A percentile compares a stretch with the other conserved stretches of the same genome.
These are phyloP conservation scores for Microctonus aethiopoides DNA, from an alignment of 2,888 invertebrate species.

Conservation along the genomic window DNA sequence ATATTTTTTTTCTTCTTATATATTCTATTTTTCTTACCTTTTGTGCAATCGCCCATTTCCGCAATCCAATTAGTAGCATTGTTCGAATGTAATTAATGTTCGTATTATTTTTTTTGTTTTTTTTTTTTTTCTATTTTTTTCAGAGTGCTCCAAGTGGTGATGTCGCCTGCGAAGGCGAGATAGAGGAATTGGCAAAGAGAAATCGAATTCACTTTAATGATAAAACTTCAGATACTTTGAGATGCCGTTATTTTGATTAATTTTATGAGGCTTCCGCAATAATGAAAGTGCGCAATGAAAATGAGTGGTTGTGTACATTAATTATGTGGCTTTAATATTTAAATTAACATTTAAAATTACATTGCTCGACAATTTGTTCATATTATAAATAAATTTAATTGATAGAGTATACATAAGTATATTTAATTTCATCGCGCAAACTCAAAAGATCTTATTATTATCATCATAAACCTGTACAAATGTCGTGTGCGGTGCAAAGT, in stretches of 20 bases:
- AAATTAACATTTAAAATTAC: background rate
- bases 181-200: slow-evolving; percentile 12
- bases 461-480: background rate
- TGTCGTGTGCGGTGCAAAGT: slow-evolving; percentile 10
- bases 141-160: slow-evolving; percentile 14
- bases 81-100: slow-evolving; percentile 16
- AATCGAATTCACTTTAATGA: slow-evolving; percentile 14
- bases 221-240: slow-evolving; percentile 8
- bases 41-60: background rate
- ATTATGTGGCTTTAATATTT: slow-evolving; percentile 18
- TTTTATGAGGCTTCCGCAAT: background rate
- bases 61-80: slow-evolving; percentile 15
- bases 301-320: slow-evolving; percentile 15
- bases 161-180: background rate
- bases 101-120: background rate
- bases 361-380: background rate
- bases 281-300: slow-evolving; percentile 33
- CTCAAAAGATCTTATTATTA: background rate
- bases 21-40: background rate
- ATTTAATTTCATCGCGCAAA: slow-evolving; percentile 1
- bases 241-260: slow-evolving; percentile 15
- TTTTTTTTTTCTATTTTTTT: background rate
- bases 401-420: background rate
- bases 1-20: slow-evolving; percentile 8
- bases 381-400: too few species aligned